Percentiles rank a stretch among this genome's conserved stretches.
Evolutionary conservation across 2,888 invertebrate genomes (phyloP).

Genomic region (Coelogynopora nodosa): DNA sequence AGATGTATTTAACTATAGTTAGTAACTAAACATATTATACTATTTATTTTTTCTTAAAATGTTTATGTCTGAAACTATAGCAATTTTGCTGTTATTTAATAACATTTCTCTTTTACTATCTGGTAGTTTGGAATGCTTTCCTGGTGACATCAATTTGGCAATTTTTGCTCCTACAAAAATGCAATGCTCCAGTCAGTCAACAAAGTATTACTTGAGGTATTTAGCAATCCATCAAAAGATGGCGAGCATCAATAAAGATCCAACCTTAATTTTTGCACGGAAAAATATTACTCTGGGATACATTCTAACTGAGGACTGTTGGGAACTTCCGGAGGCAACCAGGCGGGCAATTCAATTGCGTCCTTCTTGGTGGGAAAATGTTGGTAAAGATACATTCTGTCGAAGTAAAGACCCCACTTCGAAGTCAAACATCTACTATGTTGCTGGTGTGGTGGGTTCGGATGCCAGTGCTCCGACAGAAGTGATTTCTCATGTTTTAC

Average conservation of each 20-base stretch:
- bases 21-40: no score
- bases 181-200: background rate
- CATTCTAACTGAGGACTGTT: background rate
- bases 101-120: background rate
- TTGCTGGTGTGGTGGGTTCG: constrained; percentile 5
- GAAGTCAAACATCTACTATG: background rate
- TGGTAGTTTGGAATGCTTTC: background rate
- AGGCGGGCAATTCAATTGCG: background rate
- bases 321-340: background rate
- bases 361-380: background rate
- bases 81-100: no score
- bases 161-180: constrained; percentile 5
- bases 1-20: no score
- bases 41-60: background rate
- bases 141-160: background rate
- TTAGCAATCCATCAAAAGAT: background rate
- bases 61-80: background rate
- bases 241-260: background rate
- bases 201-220: background rate
- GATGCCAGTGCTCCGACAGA: background rate
- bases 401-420: background rate
- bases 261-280: background rate
- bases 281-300: constrained; percentile 16
- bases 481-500: constrained; percentile 22
- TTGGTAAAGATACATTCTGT: background rate